These are phyloP conservation scores for Heterodera filipjevi DNA, from an alignment of 2,888 invertebrate species.

Conservation along the genomic window DNA sequence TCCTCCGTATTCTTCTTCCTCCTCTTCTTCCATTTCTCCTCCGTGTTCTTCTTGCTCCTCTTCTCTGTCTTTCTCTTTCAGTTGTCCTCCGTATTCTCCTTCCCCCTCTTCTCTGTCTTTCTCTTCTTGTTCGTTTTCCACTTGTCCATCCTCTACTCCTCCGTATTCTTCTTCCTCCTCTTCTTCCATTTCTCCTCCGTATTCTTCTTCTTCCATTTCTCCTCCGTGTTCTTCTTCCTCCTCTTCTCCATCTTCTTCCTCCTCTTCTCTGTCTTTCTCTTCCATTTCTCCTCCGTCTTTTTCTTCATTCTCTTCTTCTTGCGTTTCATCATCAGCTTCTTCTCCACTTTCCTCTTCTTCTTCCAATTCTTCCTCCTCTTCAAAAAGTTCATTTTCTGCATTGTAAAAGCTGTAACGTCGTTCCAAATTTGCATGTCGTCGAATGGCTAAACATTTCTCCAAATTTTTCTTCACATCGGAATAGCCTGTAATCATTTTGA, in stretches of 20 bases:
- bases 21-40: conserved; percentile 6
- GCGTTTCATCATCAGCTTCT: too few species aligned
- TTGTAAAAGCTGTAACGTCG: conserved; percentile 39
- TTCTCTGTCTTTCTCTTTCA: neutral
- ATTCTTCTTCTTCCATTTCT: neutral
- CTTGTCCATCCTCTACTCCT: neutral
- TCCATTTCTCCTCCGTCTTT: neutral
- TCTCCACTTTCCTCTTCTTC: conserved; percentile 30
- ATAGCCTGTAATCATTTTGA: conserved; percentile 26
- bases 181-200: neutral
- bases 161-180: neutral
- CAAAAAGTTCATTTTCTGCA: conserved; percentile 44
- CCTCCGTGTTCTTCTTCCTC: neutral
- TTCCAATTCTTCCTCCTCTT: conserved; percentile 37
- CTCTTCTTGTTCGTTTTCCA: conserved; percentile 9
- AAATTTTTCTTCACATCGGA: conserved; percentile 31
- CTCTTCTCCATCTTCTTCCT: neutral
- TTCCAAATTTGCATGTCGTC: conserved; percentile 36
- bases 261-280: neutral
- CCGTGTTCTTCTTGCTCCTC: neutral
- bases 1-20: neutral
- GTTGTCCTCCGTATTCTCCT: too few species aligned
- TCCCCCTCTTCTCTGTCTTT: too few species aligned
- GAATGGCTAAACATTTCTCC: conserved; percentile 28
- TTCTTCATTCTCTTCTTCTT: neutral